Percentiles rank a stretch among this genome's conserved stretches.
phyloP scores from a whole-genome alignment of 2,113 vertebrate genomes.

The Brevimyrus niger region DNA sequence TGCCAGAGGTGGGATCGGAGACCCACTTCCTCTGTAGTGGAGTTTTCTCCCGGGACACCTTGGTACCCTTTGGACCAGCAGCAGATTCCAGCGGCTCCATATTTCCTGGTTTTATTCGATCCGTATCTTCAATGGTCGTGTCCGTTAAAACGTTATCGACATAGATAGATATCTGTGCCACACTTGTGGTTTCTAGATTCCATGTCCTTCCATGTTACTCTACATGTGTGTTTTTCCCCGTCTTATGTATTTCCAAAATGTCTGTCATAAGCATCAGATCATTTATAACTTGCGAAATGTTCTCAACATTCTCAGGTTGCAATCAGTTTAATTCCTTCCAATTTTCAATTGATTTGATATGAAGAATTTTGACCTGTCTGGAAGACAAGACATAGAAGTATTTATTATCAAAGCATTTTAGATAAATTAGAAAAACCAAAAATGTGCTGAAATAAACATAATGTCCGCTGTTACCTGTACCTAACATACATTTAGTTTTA shows the following conservation, averaged over 20 bases:
- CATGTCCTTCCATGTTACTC: slow-evolving; percentile 57
- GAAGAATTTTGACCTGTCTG: slow-evolving; percentile 37
- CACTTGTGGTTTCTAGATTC: slow-evolving; percentile 62
- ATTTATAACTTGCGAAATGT: slow-evolving; percentile 31
- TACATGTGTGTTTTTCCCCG: slow-evolving; percentile 28
- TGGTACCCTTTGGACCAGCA: slow-evolving; percentile 80
- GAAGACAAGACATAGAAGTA: slow-evolving; percentile 15
- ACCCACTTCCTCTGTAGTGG: slow-evolving; percentile 80
- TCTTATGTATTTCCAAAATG: slow-evolving; percentile 34
- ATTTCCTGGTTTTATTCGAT: slow-evolving; percentile 47
- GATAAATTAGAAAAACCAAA: not conserved
- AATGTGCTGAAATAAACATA: not conserved
- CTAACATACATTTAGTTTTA: not conserved
- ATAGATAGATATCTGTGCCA: slow-evolving; percentile 65
- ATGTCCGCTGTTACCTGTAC: not conserved
- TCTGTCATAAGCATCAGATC: slow-evolving; percentile 42
- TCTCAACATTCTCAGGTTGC: slow-evolving; percentile 28
- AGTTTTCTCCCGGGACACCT: slow-evolving; percentile 79
- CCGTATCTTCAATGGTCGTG: slow-evolving; percentile 17
- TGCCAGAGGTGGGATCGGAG: slow-evolving; percentile 75
- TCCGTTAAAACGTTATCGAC: slow-evolving; percentile 54
- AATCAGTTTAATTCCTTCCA: slow-evolving; percentile 9
- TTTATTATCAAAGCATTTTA: not conserved
- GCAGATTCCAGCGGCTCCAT: slow-evolving; percentile 86
- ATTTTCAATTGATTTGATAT: slow-evolving; percentile 31